Base-by-base conservation (phyloP, 1,140 invertebrate species). In the Aphelinus atriplicis region DNA sequence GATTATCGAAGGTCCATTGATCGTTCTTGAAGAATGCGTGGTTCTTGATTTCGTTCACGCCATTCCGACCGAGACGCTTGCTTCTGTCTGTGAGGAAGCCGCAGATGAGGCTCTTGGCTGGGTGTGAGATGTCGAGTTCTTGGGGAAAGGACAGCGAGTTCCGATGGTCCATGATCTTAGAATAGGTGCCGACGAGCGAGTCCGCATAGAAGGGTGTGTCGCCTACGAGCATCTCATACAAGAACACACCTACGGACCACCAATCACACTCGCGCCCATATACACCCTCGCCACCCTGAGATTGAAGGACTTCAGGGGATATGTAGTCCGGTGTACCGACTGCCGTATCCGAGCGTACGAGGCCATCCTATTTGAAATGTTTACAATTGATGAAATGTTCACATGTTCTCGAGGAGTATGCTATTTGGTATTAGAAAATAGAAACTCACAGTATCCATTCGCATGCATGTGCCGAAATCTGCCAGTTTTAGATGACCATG, bases 271-370 rank as follows among this genome's bases (percentile, higher is more conserved):
- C 98, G 55, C 95, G 89, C 0, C 98, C 97, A 86, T 97, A 97
- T 50, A 95, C 93, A 63, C 97, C 96, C 84, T 97, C 95, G n/a
- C 95, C 95, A 82, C 97, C 97, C 88, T 99, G 97, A 4, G 97
- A 98, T 84, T 98, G 95, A 68, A 99, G 89, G 9, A 99, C 97
- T 89, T 99, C 98, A 0, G 98, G 98, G 57, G 97, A 98, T 80
- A 99, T 99, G 83, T 99, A 99, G 89, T 99, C 97, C 42, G 98
- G 98, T 42, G 98, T 99, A 50, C 98, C 98, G 3, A 99, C 98
- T 46, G 98, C 98, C 78, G 97, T 98, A 84, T 98, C 97, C 45
- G 96, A 98, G 76, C 95, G 91, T 10, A 99, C 97, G 78, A 99
- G 89, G 0, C 97, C 97, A 89, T 98, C 96, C 89, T 95, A 76